Evolutionary conservation across 2,113 vertebrate genomes (phyloP), one percentile per base, ranked within the genome.

Genomic region (Heterochromis multidens): DNA sequence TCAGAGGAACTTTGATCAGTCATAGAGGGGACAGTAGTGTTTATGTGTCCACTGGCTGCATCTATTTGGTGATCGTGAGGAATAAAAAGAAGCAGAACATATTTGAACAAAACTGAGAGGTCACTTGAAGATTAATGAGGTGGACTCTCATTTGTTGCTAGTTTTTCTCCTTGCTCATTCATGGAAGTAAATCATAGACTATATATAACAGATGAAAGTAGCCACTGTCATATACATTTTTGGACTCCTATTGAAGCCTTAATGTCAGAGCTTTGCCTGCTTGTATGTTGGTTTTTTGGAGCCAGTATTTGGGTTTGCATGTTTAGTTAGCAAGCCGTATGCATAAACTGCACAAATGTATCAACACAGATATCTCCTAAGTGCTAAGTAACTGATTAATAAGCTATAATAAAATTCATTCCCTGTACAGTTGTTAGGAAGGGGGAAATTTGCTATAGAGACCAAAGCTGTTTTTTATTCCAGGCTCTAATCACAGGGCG

Each of bases 401-500:
- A 14, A 5, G 40, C 13, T 43, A 43, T 14, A 43, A 43, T 43
- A 19, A 46, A 70, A 70, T 70, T 3, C 27, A 46, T 23, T 14
- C 40, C 23, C 40, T 29, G 23, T 70, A 16, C 40, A 11, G 21
- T 56, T n/a, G 21, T 56, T 56, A 49, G 43, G 12, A 65, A 40
- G 16, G 62, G 62, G 35, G n/a, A 40, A 65, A 25, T 12, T 65
- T 40, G 12, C 1, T 2, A 3, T 40, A 5, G 62, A 25, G 21
- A 40, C 35, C 2, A 65, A 40, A 16, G 1, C 0, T 0, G 8
- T 35, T 65, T 65, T 23, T 65, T 0, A 0, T 65, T 23, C 35
- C 62, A 65, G 33, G 21, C 62, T 65, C 19, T 65, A 37, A 65
- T 35, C 61, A 0, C 6, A 37, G 33, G 1, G 61, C 37, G 37